phyloP scores from a whole-genome alignment of 2,797 vertebrate species.

The Oreochromis grahami region DNA sequence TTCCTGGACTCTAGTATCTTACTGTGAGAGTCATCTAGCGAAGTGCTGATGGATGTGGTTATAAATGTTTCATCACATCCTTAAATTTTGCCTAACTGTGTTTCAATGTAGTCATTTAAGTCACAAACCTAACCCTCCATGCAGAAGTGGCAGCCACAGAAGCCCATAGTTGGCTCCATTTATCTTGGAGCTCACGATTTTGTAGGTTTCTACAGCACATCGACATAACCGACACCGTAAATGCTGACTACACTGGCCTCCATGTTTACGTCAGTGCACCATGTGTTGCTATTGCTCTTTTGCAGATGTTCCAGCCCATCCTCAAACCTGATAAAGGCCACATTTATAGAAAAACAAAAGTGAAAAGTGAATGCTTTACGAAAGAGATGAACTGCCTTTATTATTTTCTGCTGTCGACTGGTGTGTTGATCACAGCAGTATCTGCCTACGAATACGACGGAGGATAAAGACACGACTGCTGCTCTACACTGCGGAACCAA shows the following conservation, averaged over 20 bases:
- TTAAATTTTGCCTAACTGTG: not conserved
- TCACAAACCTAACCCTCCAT: not conserved
- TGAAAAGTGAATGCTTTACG: accelerated
- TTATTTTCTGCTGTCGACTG: not conserved
- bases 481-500: not conserved
- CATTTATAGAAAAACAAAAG: not conserved
- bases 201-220: not conserved
- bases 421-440: not conserved
- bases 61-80: not conserved
- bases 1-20: not conserved
- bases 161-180: not conserved
- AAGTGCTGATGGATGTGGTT: not conserved
- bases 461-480: not conserved
- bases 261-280: not conserved
- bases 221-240: accelerated
- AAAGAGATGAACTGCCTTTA: accelerated
- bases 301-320: not conserved
- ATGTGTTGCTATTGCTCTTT: not conserved
- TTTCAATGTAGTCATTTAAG: not conserved
- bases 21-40: accelerated
- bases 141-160: not conserved
- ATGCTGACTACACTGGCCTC: not conserved
- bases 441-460: not conserved
- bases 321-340: not conserved
- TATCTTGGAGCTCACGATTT: accelerated